phyloP scores from a whole-genome alignment of 2,888 invertebrate genomes.

The Frankliniella intonsa region DNA sequence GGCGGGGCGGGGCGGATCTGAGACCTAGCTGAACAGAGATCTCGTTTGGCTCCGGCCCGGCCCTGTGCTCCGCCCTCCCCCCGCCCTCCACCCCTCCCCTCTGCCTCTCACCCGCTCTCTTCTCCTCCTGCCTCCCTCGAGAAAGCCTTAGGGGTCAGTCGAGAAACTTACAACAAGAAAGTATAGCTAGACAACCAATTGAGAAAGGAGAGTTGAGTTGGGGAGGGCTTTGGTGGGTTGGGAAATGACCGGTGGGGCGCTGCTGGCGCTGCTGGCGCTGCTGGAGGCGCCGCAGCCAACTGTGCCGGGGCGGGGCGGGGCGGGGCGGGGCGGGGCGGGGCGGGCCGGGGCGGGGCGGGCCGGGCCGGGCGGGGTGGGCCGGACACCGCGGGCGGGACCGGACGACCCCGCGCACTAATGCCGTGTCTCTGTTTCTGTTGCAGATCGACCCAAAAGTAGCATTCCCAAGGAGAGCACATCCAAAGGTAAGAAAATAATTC shows the following conservation, averaged over 20 bases:
- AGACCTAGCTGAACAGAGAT: slow-evolving; percentile 4
- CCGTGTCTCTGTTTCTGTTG: slow-evolving; percentile 49
- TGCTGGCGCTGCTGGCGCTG: too few species aligned
- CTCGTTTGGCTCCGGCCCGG: slow-evolving; percentile 21
- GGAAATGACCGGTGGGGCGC: neutral
- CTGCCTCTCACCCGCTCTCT: slow-evolving; percentile 29
- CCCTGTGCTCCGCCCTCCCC: slow-evolving; percentile 31
- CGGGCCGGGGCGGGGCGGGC: too few species aligned
- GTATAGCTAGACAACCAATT: slow-evolving; percentile 25
- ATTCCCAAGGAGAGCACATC: slow-evolving; percentile 98
- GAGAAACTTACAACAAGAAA: slow-evolving; percentile 20
- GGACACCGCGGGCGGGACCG: too few species aligned
- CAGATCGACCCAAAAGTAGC: slow-evolving; percentile 99
- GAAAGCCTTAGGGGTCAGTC: slow-evolving; percentile 9
- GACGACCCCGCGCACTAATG: neutral
- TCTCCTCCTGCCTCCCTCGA: slow-evolving; percentile 26
- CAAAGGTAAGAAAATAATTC: slow-evolving; percentile 90
- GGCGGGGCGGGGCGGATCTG: slow-evolving; percentile 28
- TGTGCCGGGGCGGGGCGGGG: too few species aligned
- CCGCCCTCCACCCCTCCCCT: neutral
- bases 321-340: too few species aligned
- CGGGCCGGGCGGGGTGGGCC: too few species aligned
- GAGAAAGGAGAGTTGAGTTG: neutral
- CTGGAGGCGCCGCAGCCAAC: too few species aligned
- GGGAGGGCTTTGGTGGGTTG: neutral